A percentile compares a stretch with the other conserved stretches of the same genome.
phyloP scores from a whole-genome alignment of 2,888 invertebrate species.

The Polydrusus cervinus region DNA sequence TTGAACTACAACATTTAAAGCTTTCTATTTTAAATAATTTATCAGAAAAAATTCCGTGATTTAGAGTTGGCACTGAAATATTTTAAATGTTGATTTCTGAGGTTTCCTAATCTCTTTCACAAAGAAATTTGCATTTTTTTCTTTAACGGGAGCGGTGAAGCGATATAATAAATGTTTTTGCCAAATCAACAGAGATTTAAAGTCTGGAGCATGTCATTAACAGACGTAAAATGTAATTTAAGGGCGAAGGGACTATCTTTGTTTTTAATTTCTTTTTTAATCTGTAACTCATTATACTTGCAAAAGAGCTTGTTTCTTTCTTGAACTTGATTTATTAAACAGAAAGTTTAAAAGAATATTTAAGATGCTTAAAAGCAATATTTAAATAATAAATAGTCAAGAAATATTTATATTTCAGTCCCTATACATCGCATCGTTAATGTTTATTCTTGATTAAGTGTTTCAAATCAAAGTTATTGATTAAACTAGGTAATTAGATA shows the following conservation, averaged over 20 bases:
- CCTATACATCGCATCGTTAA: too few species aligned
- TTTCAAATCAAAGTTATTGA: too few species aligned
- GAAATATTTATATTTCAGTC: too few species aligned
- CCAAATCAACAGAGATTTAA: background rate
- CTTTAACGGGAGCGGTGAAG: background rate
- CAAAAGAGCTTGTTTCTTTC: background rate
- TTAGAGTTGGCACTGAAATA: too few species aligned
- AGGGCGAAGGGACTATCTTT: background rate
- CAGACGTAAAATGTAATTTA: conserved; percentile 1
- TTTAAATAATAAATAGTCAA: too few species aligned
- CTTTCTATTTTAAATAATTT: too few species aligned
- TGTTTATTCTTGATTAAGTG: too few species aligned
- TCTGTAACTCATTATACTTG: background rate
- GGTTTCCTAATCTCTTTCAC: too few species aligned
- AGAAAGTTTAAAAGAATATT: background rate
- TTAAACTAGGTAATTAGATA: too few species aligned
- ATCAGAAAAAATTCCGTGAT: too few species aligned
- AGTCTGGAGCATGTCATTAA: background rate
- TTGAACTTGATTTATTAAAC: background rate
- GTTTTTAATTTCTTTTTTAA: conserved; percentile 1
- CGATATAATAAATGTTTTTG: background rate
- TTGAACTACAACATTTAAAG: too few species aligned
- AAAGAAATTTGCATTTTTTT: background rate
- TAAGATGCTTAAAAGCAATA: background rate
- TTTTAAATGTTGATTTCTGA: too few species aligned